Evolutionary conservation across 2,888 invertebrate genomes (phyloP).

Genomic region (Patella pellucida): DNA sequence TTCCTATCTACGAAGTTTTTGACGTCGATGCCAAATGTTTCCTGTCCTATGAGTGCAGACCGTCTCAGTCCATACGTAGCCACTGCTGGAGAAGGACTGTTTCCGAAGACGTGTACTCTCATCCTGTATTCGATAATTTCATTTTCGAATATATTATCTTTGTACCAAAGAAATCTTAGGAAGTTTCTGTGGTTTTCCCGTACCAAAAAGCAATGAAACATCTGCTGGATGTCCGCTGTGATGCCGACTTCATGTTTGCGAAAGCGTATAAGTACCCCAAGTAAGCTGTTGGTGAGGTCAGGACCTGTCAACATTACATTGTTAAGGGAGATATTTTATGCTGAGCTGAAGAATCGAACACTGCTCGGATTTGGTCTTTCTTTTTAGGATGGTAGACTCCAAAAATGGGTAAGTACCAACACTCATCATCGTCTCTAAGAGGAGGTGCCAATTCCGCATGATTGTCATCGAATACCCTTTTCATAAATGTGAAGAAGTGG

Average conservation of each 20-base stretch:
- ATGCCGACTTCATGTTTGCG: slow-evolving; percentile 33
- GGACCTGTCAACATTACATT: slow-evolving; percentile 36
- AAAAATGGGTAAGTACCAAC: slow-evolving; percentile 41
- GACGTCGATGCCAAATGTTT: slow-evolving; percentile 25
- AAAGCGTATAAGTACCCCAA: slow-evolving; percentile 37
- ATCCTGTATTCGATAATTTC: slow-evolving; percentile 32
- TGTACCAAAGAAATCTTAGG: slow-evolving; percentile 38
- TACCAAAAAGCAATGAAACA: slow-evolving; percentile 43
- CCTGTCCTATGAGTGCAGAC: slow-evolving; percentile 17
- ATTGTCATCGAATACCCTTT: slow-evolving; percentile 26
- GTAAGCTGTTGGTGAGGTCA: slow-evolving; percentile 35
- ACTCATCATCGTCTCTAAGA: slow-evolving; percentile 26
- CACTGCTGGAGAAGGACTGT: slow-evolving; percentile 33
- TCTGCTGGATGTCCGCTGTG: slow-evolving; percentile 37
- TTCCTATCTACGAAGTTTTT: slow-evolving; percentile 24
- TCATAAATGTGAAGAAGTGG: slow-evolving; percentile 40
- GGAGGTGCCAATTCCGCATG: slow-evolving; percentile 41
- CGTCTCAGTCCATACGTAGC: slow-evolving; percentile 35
- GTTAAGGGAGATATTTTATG: slow-evolving; percentile 38
- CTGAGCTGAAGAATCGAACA: slow-evolving; percentile 39
- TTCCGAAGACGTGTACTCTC: slow-evolving; percentile 24
- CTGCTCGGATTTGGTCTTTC: slow-evolving; percentile 31
- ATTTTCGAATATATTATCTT: slow-evolving; percentile 27
- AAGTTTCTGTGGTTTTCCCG: slow-evolving; percentile 32
- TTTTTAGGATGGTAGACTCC: slow-evolving; percentile 22